Evolutionary conservation across 1,140 invertebrate species (phyloP), one percentile per base, ranked within the genome.

Genomic region (Notospermus geniculatus): DNA sequence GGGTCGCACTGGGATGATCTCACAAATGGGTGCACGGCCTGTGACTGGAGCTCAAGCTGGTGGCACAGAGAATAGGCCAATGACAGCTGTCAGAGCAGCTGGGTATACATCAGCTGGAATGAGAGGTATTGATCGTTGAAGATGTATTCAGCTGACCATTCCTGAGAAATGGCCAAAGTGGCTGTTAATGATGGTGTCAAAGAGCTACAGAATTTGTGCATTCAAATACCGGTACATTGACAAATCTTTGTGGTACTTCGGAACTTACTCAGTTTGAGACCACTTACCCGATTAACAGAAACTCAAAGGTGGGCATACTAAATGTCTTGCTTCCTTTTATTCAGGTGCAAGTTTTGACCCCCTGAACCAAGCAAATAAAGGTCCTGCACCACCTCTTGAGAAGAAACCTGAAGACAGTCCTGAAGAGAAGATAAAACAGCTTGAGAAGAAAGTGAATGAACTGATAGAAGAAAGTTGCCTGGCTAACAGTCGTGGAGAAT

Each of bases 21-120:
- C 78, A 5, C 79, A 76, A 36, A 71, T 82, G 72, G 80, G 80
- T 17, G 66, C 74, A 28, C 66, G 77, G 52, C 71, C 71, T 15
- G 61, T 52, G 15, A 80, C 76, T 17, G 78, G 73, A 2, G 71
- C 70, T n/a, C 64, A 62, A 25, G 69, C 59, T 32, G 76, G 75
- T 64, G 70, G 77, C 69, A 57, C 66, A 17, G 71, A 80, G 19
- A 81, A 86, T 39, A 84, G 95, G 61, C 95, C 95, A 11, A 93
- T 97, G 85, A 98, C 96, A 13, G 95, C 95, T 23, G 91, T 97
- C n/a, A 84, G 91, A 60, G 95, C 92, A 13, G 95, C 92, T 43
- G 95, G 96, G 2, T 98, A 94, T 77, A 95, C 91, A 2, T 91
- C 91, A 23, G 86, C 86, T 62, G 81, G 83, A 15, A 61, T 29